These are phyloP conservation scores for Acleris sparsana DNA, from an alignment of 2,888 invertebrate genomes.

Conservation along the genomic window DNA sequence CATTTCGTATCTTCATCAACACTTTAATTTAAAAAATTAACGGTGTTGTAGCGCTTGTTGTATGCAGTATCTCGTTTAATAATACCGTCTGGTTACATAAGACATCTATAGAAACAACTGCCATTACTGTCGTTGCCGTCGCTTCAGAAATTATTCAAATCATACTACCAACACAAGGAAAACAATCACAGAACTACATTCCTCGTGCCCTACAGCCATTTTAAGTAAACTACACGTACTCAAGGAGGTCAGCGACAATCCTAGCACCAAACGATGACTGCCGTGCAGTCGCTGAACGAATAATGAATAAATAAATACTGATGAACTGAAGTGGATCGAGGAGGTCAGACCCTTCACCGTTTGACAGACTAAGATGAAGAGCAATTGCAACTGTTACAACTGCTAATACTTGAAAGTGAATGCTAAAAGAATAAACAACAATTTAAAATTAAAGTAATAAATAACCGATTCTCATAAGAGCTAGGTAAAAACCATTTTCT, in stretches of 20 bases:
- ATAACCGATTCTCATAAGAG: too few species aligned
- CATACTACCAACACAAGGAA: constrained; percentile 7
- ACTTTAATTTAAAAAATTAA: too few species aligned
- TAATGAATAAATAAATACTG: constrained; percentile 37
- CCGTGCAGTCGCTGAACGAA: constrained; percentile 15
- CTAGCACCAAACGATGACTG: constrained; percentile 32
- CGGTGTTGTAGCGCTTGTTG: too few species aligned
- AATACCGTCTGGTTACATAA: too few species aligned
- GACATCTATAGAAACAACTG: too few species aligned
- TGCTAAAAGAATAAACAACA: background rate
- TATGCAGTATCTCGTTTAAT: too few species aligned
- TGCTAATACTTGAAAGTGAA: background rate
- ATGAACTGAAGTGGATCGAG: constrained; percentile 35
- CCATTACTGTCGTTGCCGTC: background rate
- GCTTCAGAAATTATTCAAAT: constrained; percentile 1
- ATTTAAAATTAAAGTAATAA: too few species aligned
- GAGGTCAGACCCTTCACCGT: constrained; percentile 36
- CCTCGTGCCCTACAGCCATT: constrained; percentile 21
- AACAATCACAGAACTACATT: constrained; percentile 1
- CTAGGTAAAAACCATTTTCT: too few species aligned
- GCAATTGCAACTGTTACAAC: constrained; percentile 10
- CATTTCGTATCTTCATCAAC: too few species aligned
- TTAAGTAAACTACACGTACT: constrained; percentile 34
- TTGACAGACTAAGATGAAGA: constrained; percentile 14
- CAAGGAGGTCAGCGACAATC: constrained; percentile 34